Evolutionary conservation across 2,797 vertebrate genomes (phyloP), one percentile per base, ranked within the genome.

Genomic region (Rhinella marina): DNA sequence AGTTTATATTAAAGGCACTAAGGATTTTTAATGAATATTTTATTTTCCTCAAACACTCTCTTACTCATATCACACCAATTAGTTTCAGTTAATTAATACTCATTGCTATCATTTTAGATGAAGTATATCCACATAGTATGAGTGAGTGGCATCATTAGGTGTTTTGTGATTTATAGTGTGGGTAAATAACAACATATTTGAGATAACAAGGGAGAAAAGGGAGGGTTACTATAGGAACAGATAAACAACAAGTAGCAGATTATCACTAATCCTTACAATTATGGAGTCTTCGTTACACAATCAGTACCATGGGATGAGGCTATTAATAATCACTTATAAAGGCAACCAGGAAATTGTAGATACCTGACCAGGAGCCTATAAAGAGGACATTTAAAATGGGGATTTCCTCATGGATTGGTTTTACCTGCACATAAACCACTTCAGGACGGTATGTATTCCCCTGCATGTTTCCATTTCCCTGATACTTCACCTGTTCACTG

Each of bases 81-180:
- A 81, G 29, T 81, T 81, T 29, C 11, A 41, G 29, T 59, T 81
- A 81, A 81, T 61, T 81, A 61, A 81, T 61, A 61, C 78, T 62
- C 57, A 41, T 41, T 62, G 57, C 78, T 41, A 41, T 81, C 57
- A 81, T 81, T 62, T 81, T 21, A 81, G 78, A 81, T 59, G 10
- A 62, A 62, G 59, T 81, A 41, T 23, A 11, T 52, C 78, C 25
- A 11, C 41, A 73, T 52, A 76, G 48, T 52, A 52, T 76, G 48
- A 13, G 41, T 52, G 73, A 76, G 73, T 10, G 5, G 73, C 48
- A n/a, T 76, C 73, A 76, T 76, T 50, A 52, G 50, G 41, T 76
- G 48, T 76, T 50, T 52, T 52, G 11, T 5, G 23, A 76, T 76
- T 76, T 76, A 76, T 21, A 76, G 10, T 13, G 48, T 50, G 23